Evolutionary conservation across 35 echinoderm and acorn worm species (phyloP).

Genomic region (Holothuria glaberrima): DNA sequence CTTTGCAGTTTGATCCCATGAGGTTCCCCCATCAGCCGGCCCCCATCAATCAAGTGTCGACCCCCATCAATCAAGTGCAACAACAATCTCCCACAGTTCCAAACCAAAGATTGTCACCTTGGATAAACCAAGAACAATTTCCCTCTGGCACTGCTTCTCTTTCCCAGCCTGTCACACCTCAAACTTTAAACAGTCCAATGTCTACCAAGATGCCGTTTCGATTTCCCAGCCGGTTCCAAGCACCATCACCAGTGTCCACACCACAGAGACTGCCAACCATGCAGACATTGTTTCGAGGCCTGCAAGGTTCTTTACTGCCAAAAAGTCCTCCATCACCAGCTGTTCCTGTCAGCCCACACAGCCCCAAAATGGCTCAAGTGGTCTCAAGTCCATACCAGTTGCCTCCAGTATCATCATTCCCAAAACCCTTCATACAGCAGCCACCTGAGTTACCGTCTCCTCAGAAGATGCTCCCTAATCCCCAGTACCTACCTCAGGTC

Average conservation of each 20-base stretch:
- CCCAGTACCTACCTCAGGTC: slow-evolving; percentile 49
- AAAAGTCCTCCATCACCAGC: slow-evolving; percentile 66
- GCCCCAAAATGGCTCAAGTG: slow-evolving; percentile 40
- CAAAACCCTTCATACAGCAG: slow-evolving; percentile 9
- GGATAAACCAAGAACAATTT: slow-evolving; percentile 38
- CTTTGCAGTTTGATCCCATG: slow-evolving; percentile 4
- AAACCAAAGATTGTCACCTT: slow-evolving; percentile 21
- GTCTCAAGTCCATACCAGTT: background rate
- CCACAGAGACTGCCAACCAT: slow-evolving; percentile 76
- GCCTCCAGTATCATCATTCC: slow-evolving; percentile 2
- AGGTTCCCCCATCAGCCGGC: background rate
- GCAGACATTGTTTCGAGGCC: slow-evolving; percentile 50
- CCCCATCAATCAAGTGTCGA: background rate
- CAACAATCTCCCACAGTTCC: slow-evolving; percentile 53
- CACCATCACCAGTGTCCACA: slow-evolving; percentile 35
- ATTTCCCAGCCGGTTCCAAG: slow-evolving; percentile 42
- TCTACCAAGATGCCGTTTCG: slow-evolving; percentile 41
- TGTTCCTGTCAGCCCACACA: background rate
- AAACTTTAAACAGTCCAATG: background rate
- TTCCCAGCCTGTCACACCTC: background rate
- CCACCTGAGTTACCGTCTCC: background rate
- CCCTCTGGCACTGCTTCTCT: too few relatives aligned
- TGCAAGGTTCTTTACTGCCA: slow-evolving; percentile 16
- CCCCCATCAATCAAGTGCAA: background rate
- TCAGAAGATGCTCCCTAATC: background rate